Evolutionary conservation across 2,113 vertebrate species (phyloP), one percentile per base, ranked within the genome.

Genomic region (Sisor rabdophorus): DNA sequence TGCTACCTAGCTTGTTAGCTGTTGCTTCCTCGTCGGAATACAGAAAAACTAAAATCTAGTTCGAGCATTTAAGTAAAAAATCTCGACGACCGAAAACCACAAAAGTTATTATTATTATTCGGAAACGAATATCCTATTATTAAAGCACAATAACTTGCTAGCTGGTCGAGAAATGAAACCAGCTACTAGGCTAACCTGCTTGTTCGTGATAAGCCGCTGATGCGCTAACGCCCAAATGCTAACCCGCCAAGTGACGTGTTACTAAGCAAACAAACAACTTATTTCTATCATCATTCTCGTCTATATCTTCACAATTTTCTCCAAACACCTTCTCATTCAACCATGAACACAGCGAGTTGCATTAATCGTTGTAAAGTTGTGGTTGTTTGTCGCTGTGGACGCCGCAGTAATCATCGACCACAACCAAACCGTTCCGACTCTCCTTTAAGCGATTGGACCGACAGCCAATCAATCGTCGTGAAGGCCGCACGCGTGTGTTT

Each of bases 401-500:
- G 70, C 81, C 80, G 79, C 83, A 75, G 79, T 81, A 55, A 67
- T 75, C 71, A 78, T 79, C 80, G 58, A 76, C 48, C 76, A 78
- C 79, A 78, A 71, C 56, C 32, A n/a, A 87, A 82, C 76, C 48
- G 61, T 83, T 87, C 90, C 90, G 88, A 89, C 91, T 88, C 85
- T 78, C 87, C 83, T 63, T 50, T 85, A 73, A 87, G 44, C 24
- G 81, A 80, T 36, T 36, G 54, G 63, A 5, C 22, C 2, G 0
- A 48, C 2, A 78, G 54, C 91, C 91, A 92, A 91, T 87, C 65
- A 83, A 16, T 20, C 65, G 1, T 19, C 1, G 7, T 0, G 17
- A 0, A 73, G 3, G 53, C 10, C 13, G 47, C 84, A 82, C 73
- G 84, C 75, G 76, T 85, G 64, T 30, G 40, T 10, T 44, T n/a